Percentiles rank a stretch among this genome's conserved stretches.
Evolutionary conservation across 2,797 vertebrate genomes (phyloP).

Genomic region (Tiaroga cobitis): DNA sequence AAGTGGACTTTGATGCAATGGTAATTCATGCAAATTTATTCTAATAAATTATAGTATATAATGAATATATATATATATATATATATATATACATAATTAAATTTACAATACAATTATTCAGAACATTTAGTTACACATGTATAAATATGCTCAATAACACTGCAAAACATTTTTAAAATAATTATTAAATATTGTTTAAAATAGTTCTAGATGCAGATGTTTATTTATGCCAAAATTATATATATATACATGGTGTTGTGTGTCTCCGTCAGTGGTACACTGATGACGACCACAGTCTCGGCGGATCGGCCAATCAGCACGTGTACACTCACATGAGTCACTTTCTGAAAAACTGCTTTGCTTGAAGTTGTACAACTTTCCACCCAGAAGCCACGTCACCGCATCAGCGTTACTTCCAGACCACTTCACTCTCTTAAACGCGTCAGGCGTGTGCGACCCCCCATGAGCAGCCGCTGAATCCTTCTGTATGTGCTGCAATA

Average conservation of each 20-base stretch:
- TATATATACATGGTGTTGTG: not conserved
- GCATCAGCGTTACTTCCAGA: conserved; percentile 6
- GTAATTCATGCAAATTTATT: conserved; percentile 69
- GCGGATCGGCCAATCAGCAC: conserved; percentile 84
- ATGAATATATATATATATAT: no score
- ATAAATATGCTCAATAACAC: not conserved
- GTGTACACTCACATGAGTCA: conserved; percentile 94
- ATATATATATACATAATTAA: not conserved
- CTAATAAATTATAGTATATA: not conserved
- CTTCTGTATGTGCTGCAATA: conserved; percentile 1
- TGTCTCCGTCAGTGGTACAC: conserved; percentile 89
- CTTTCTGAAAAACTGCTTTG: conserved; percentile 90
- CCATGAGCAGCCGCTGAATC: not conserved
- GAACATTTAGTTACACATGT: not conserved
- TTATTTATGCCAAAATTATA: not conserved
- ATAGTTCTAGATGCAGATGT: not conserved
- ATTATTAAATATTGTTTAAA: not conserved
- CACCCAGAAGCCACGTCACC: not conserved
- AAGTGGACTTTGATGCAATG: conserved; percentile 97
- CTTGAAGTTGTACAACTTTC: conserved; percentile 55
- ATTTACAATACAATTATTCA: not conserved
- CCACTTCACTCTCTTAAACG: not conserved
- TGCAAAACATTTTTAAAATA: no score
- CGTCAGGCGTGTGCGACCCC: not conserved
- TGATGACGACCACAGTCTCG: conserved; percentile 89